Base-by-base conservation (phyloP, 2,113 vertebrate genomes). In the cattle (Bos taurus) region DNA sequence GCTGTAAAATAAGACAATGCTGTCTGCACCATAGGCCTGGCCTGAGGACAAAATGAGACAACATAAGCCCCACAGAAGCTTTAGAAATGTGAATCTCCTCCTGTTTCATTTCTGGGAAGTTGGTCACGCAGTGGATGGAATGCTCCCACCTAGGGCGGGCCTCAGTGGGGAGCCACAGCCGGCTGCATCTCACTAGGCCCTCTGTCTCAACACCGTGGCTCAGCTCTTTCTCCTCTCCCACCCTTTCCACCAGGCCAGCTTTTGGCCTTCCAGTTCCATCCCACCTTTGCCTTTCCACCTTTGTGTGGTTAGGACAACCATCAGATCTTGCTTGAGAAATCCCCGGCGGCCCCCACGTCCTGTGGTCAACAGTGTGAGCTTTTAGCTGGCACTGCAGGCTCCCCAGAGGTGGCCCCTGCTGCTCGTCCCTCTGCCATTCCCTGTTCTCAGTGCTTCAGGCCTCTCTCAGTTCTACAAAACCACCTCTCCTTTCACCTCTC, bases 321-420 rank as follows among this genome's bases (percentile, higher is more conserved):
- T 12, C 48, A 40, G 40, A n/a, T 52, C 57, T 33, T 2, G 13
- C 36, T 33, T 87, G 78, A 52, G 60, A 50, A 36, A 46, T 33
- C 71, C 74, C 11, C 30, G 17, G 14, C 10, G 74, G 6, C 8
- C n/a, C 43, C 50, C 21, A 0, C 30, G 26, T 78, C 74, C 88
- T 36, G 5, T 3, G 7, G 19, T 33, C 46, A 52, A 14, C 14
- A 2, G 6, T 1, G 6, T n/a, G n/a, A 57, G n/a, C 40, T n/a
- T 48, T 82, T 12, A 19, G 80, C 8, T 12, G 17, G 40, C 8
- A 7, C 9, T 1, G 28, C 28, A 1, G 28, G 28, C 60, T 30
- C 28, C 23, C 25, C 26, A n/a, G 17, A 71, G 40, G 21, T 26
- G n/a, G 13, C 5, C 33, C 48, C 85, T 16, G 19, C 28, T 40